phyloP scores from a whole-genome alignment of 2,113 vertebrate genomes.

The Malurus cyaneus region DNA sequence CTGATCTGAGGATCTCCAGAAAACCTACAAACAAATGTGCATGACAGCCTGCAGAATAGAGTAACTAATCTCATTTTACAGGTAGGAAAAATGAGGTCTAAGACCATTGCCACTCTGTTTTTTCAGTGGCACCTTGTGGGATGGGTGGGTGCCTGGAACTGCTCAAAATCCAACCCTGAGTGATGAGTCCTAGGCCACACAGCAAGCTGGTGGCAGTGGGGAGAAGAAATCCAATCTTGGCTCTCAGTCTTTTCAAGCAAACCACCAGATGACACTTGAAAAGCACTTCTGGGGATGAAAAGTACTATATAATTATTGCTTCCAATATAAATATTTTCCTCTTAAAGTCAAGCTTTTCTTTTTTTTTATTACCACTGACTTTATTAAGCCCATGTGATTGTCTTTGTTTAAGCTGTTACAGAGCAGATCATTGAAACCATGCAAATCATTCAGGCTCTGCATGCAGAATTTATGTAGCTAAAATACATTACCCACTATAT shows the following conservation, averaged over 20 bases:
- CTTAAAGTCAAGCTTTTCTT: constrained; percentile 47
- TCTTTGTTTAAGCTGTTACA: constrained; percentile 57
- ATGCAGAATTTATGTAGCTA: not conserved
- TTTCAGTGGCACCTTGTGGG: not conserved
- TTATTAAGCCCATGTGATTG: constrained; percentile 61
- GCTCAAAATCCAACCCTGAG: not conserved
- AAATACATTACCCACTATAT: not conserved
- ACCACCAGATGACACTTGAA: constrained; percentile 53
- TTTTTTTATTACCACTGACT: constrained; percentile 49
- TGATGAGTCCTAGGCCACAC: constrained; percentile 11
- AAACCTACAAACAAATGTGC: not conserved
- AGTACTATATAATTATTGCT: constrained; percentile 48
- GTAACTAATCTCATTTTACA: not conserved
- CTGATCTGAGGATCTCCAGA: not conserved
- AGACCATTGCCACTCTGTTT: not conserved
- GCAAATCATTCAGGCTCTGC: not conserved
- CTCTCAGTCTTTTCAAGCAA: not conserved
- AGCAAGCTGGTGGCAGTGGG: not conserved
- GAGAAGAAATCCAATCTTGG: constrained; percentile 24
- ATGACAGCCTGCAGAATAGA: not conserved
- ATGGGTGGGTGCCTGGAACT: not conserved
- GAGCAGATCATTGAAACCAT: not conserved
- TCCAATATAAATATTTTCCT: constrained; percentile 68
- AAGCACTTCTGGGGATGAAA: constrained; percentile 42
- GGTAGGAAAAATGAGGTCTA: not conserved